Percentiles rank a stretch among this genome's conserved stretches.
Evolutionary conservation across 2,888 invertebrate species (phyloP).

Genomic region (Monoplex corrugatus): DNA sequence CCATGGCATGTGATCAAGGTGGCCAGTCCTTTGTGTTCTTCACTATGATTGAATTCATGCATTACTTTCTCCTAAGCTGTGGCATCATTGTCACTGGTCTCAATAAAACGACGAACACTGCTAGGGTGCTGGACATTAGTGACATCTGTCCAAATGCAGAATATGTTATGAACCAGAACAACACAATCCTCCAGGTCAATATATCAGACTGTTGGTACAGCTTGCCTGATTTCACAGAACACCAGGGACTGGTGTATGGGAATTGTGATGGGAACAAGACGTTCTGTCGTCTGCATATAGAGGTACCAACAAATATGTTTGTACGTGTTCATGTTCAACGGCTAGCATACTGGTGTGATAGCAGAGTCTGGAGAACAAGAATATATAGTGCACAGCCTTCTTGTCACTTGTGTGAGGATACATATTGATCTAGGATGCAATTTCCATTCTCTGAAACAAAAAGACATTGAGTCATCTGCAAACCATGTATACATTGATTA

Average conservation of each 20-base stretch:
- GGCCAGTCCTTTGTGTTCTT: too few relatives aligned
- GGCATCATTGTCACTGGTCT: too few relatives aligned
- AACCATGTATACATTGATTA: background rate
- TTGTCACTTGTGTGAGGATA: too few relatives aligned
- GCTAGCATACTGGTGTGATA: background rate
- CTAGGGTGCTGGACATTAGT: background rate
- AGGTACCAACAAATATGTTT: background rate
- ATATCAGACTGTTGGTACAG: background rate
- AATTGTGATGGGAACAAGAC: background rate
- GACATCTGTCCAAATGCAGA: background rate
- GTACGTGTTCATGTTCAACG: background rate
- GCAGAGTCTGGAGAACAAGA: too few relatives aligned
- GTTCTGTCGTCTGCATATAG: background rate
- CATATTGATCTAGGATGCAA: background rate
- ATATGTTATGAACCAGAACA: background rate
- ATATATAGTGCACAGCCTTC: too few relatives aligned
- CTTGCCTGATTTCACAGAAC: background rate
- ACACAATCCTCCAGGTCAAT: background rate
- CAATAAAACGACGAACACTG: background rate
- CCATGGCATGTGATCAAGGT: too few relatives aligned
- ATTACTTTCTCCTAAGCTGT: too few relatives aligned
- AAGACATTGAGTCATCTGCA: background rate
- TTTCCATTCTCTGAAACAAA: background rate
- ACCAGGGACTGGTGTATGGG: background rate
- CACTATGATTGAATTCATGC: too few relatives aligned